These are phyloP conservation scores for Amphilophus citrinellus DNA, from an alignment of 2,113 vertebrate genomes.

Conservation along the genomic window DNA sequence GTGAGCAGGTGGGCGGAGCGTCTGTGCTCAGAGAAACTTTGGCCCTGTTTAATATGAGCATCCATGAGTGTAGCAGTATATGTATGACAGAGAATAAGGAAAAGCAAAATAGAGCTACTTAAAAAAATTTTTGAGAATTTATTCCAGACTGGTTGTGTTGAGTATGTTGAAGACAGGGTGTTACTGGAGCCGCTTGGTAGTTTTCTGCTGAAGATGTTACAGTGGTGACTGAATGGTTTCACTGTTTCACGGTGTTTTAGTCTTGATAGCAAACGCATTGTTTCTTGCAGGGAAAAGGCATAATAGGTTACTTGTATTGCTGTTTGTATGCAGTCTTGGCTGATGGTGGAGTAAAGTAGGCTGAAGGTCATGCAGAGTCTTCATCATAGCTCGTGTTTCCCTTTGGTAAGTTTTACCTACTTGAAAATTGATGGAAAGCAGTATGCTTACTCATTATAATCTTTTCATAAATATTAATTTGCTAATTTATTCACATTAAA, in stretches of 20 bases:
- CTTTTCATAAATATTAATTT: not conserved
- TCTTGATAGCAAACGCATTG: slow-evolving; percentile 68
- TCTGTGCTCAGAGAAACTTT: not conserved
- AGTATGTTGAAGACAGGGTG: not conserved
- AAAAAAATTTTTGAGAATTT: not conserved
- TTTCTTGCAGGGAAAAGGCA: slow-evolving; percentile 52
- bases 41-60: not conserved
- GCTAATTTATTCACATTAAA: not conserved
- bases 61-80: not conserved
- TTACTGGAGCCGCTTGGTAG: slow-evolving; percentile 22
- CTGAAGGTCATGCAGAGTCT: slow-evolving; percentile 64
- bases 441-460: not conserved
- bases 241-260: slow-evolving; percentile 52
- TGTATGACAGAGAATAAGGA: not conserved
- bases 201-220: slow-evolving; percentile 59
- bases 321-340: slow-evolving; percentile 53
- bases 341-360: slow-evolving; percentile 61
- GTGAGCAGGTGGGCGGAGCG: no score
- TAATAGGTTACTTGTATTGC: slow-evolving; percentile 69
- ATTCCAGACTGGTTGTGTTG: no score
- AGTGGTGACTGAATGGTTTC: slow-evolving; percentile 52
- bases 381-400: slow-evolving; percentile 36
- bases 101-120: not conserved
- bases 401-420: slow-evolving; percentile 25
- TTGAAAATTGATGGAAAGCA: not conserved